Base-by-base conservation (phyloP, 2,888 invertebrate genomes). In the Deilephila porcellus region DNA sequence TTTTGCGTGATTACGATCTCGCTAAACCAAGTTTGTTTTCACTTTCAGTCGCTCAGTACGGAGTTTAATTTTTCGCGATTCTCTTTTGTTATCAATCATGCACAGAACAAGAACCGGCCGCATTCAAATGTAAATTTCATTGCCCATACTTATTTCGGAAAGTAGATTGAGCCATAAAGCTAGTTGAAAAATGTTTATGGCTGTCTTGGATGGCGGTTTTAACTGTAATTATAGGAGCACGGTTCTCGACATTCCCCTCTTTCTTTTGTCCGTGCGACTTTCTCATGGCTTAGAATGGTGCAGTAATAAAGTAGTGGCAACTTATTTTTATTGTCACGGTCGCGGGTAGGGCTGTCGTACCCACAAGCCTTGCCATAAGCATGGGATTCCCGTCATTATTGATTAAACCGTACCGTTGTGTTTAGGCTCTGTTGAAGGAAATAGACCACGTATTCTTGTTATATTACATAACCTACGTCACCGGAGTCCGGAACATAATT, bases 241-340 rank as follows among this genome's bases (percentile, higher is more conserved):
- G 71, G 45, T 74, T 71, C 63, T 74, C 56, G 59, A 64, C 63
- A 62, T 59, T 64, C 72, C 64, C 64, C 29, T 72, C 64, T 72
- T 72, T 72, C 71, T 62, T 73, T 71, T 60, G 72, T 75, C 73
- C 83, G 83, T 83, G 84, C 63, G 84, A 85, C 80, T 85, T 85
- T 85, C 85, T 80, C 85, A 85, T 84, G 78, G 70, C 74, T 74
- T 45, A 70, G 73, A 75, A 71, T 52, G 73, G 72, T 62, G 63
- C 72, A 71, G 79, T 78, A 78, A 72, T 76, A 77, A 80, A 78
- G 67, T 78, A 77, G 77, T 79, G 74, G 76, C 77, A 72, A 72
- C 72, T 72, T 72, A 72, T 72, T 72, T 72, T 72, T 72, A 59
- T 25, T 67, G 64, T 64, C 72, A 64, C 64, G 72, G 64, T 29